Conservation (phyloP, 2,113 vertebrate species). For the Equus quagga region DNA sequence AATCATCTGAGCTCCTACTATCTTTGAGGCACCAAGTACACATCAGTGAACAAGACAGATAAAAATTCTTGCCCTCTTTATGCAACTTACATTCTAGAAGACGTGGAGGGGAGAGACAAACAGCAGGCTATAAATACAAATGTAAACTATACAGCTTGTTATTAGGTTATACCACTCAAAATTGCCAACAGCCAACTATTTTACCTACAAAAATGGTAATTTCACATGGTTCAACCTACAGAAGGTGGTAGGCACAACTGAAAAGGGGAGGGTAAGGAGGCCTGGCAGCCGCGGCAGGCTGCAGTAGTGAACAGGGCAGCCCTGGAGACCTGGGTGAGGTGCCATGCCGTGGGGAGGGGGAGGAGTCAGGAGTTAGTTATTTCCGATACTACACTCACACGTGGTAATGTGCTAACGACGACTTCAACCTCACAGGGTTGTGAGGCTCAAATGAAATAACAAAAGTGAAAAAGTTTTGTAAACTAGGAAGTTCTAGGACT, state of each 20-base stretch:
- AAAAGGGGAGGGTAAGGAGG: not conserved
- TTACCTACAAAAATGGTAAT: conserved; percentile 5
- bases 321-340: not conserved
- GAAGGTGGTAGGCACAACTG: not conserved
- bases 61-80: not conserved
- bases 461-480: conserved; percentile 7
- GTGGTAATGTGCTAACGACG: not conserved
- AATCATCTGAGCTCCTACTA: not conserved
- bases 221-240: not conserved
- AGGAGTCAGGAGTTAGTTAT: not conserved
- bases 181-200: not conserved
- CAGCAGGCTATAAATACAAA: not conserved
- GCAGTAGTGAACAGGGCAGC: not conserved
- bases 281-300: not conserved
- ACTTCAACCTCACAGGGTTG: not conserved
- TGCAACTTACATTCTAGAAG: not conserved
- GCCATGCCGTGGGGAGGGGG: not conserved
- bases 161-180: not conserved
- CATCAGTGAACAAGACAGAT: not conserved
- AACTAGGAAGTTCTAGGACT: conserved; percentile 14
- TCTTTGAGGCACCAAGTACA: not conserved
- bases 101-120: not conserved
- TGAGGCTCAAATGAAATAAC: not conserved
- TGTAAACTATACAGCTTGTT: not conserved
- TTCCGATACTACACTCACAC: not conserved